Base-by-base conservation (phyloP, 1,140 invertebrate genomes). In the Trachelipus rathkii region DNA sequence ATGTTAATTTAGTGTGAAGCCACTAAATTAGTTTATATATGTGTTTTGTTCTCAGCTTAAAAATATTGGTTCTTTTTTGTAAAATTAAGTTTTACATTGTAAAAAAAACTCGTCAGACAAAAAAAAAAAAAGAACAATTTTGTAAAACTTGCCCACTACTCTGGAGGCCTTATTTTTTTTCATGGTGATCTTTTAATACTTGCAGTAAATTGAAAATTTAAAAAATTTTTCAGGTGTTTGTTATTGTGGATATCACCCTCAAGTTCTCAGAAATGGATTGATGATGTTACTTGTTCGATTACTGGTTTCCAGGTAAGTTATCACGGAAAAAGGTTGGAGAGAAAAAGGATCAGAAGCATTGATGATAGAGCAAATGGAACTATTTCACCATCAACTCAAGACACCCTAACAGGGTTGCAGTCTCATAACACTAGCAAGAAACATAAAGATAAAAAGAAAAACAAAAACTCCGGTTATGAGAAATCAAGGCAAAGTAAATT, bases 271-370 rank as follows among this genome's bases (percentile, higher is more conserved):
- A 76, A 33, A 33, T 33, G 84, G 81, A 70, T 84, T 85, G 53
- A 86, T 87, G 79, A 86, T 86, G 77, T 84, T 85, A 71, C 86
- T 84, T 82, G 87, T 78, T 84, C 83, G 76, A 87, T 91, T 82
- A 92, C 93, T 83, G 93, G 92, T 66, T 95, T 95, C 84, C 93
- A 94, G 84, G 93, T 95, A 84, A 93, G 95, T 0, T 89, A 91
- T 67, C 93, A 91, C 60, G 93, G 93, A 83, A 94, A 93, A 82
- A 81, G 84, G n/a, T 80, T 84, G 44, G 85, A 85, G 79, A 83
- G 81, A 66, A 86, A 85, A 77, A 83, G 81, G 82, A 33, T 33
- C n/a, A 72, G 85, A 85, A 76, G 84, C 84, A 60, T 84, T 82
- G 68, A 81, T 70, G 15, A 83, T 60, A 60, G 50, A 60, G 50